These are phyloP conservation scores for Cephalotes varians DNA, from an alignment of 2,888 invertebrate species.

Conservation along the genomic window DNA sequence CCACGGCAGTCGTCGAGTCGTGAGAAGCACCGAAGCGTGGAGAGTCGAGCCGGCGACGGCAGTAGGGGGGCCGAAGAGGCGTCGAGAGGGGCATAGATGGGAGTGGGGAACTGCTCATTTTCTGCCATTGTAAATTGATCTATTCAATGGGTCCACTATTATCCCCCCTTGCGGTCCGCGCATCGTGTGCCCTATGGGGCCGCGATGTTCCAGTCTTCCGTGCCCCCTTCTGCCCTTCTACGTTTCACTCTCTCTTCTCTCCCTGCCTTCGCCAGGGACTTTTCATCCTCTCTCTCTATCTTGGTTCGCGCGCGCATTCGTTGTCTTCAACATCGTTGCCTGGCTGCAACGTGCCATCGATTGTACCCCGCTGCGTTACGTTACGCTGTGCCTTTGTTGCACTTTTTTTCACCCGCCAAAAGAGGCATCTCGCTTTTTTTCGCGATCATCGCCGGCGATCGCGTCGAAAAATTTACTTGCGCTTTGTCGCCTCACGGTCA, in stretches of 20 bases:
- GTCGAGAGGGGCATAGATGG: constrained; percentile 54
- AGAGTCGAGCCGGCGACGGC: constrained; percentile 46
- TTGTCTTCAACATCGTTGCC: constrained; percentile 51
- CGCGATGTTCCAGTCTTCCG: constrained; percentile 64
- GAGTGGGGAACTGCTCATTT: constrained; percentile 82
- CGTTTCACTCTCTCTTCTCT: constrained; percentile 45
- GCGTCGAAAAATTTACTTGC: constrained; percentile 68
- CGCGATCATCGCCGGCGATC: constrained; percentile 60
- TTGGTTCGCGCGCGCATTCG: constrained; percentile 52
- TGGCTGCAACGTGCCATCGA: constrained; percentile 78
- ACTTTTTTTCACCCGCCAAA: constrained; percentile 76
- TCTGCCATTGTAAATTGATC: constrained; percentile 86
- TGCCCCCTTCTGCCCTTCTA: constrained; percentile 49
- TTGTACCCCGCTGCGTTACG: constrained; percentile 80
- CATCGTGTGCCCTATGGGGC: constrained; percentile 78
- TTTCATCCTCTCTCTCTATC: constrained; percentile 33
- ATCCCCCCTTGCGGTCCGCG: constrained; percentile 80
- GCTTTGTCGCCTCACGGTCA: constrained; percentile 51
- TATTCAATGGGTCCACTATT: constrained; percentile 85
- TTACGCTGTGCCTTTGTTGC: constrained; percentile 81
- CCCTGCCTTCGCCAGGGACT: constrained; percentile 30
- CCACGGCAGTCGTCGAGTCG: constrained; percentile 64
- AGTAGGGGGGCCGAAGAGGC: constrained; percentile 46
- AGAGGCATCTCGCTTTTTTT: constrained; percentile 69
- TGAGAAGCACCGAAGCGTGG: constrained; percentile 72